Evolutionary conservation across 2,888 invertebrate genomes (phyloP).

Genomic region (Lepetodrilus schrolli): DNA sequence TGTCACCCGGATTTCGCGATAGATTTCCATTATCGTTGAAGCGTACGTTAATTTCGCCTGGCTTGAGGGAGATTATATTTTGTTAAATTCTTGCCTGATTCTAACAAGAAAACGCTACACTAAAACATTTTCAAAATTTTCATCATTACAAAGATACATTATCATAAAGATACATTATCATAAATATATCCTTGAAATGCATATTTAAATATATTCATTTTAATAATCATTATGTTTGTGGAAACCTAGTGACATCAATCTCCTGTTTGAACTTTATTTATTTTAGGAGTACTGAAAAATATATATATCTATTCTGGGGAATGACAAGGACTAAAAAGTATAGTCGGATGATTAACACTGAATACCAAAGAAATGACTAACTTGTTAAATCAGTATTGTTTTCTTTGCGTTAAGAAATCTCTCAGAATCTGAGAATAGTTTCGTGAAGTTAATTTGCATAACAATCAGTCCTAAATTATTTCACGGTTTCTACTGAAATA

Average conservation of each 20-base stretch:
- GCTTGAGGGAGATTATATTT: constrained; percentile 21
- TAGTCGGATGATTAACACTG: background rate
- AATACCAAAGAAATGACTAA: constrained; percentile 13
- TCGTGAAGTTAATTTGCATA: too few species aligned
- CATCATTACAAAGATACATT: background rate
- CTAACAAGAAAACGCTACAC: background rate
- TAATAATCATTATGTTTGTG: too few species aligned
- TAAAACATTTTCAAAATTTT: background rate
- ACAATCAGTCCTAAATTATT: too few species aligned
- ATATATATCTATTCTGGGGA: background rate
- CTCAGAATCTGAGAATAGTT: too few species aligned
- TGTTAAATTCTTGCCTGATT: background rate
- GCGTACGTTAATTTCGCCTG: constrained; percentile 29
- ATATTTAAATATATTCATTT: too few species aligned
- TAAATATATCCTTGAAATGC: too few species aligned
- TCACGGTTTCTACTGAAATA: too few species aligned
- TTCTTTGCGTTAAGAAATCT: background rate
- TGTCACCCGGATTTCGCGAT: constrained; percentile 40
- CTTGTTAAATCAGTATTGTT: background rate
- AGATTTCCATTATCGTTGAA: constrained; percentile 35
- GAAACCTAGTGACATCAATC: too few species aligned
- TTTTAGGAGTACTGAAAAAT: too few species aligned
- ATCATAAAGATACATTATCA: too few species aligned
- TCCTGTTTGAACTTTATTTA: too few species aligned
- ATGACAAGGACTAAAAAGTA: background rate